Evolutionary conservation across 2,797 vertebrate genomes (phyloP), one percentile per base, ranked within the genome.

Genomic region (Gymnothorax reevesii): DNA sequence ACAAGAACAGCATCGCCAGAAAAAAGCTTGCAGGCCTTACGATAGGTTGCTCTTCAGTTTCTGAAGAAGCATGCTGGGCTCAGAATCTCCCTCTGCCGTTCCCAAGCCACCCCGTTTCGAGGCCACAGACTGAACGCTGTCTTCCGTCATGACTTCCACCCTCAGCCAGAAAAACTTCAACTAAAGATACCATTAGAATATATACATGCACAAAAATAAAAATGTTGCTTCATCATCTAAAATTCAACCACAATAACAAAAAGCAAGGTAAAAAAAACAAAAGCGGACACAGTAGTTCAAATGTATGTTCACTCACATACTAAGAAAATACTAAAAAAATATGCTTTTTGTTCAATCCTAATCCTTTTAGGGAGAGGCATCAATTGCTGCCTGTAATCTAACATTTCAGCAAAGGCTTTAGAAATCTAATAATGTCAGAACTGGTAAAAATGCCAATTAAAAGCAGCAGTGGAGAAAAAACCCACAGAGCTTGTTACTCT

Each of bases 1-100:
- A 42, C 33, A 42, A 42, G 1, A 42, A 2, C 33, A 42, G 33
- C 33, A 42, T 42, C 33, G 33, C 33, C 2, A 42, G 33, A 69
- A 69, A 69, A 59, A 80, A 80, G 52, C 77, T 8, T 22, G 77
- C 20, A 25, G 77, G 60, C 10, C 97, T 97, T 96, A 99, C 98
- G 97, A 97, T 93, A 99, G 97, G 93, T 93, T 96, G 90, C 94
- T 94, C 87, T 94, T 96, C 12, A 99, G 97, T 90, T 97, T 98
- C 91, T 97, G 97, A 85, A 99, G 95, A 82, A 99, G 93, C 86
- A 97, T 97, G 92, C 96, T 97, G 1, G 97, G 96, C 88, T 98
- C 97, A 0, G 95, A 92, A 7, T 95, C 83, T 0, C 95, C 91
- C 22, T 95, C 91, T 22, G 91, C 92, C 0, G 91, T 88, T 0